A percentile compares a stretch with the other conserved stretches of the same genome.
Conservation (phyloP, 2,888 invertebrate genomes). For the Rapana venosa region DNA sequence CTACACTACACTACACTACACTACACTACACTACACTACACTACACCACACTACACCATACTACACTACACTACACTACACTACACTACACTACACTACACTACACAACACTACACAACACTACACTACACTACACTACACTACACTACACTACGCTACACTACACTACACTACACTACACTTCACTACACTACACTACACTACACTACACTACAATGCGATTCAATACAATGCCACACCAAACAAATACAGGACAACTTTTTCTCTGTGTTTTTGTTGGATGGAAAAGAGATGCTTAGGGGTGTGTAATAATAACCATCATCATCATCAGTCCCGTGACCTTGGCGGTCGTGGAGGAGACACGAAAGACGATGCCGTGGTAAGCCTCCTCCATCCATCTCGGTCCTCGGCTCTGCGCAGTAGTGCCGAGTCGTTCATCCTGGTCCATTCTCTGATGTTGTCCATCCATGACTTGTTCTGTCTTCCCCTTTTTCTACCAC, state of each 20-base stretch:
- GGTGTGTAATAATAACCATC: too few species aligned
- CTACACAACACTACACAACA: constrained; percentile 6
- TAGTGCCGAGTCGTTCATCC: too few species aligned
- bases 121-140: constrained; percentile 1
- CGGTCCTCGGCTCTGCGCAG: too few species aligned
- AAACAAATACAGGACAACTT: not conserved
- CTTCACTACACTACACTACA: not conserved
- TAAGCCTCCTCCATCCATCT: too few species aligned
- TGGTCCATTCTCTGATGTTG: too few species aligned
- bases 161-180: not conserved
- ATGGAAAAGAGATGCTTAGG: too few species aligned
- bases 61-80: not conserved
- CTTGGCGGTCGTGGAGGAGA: too few species aligned
- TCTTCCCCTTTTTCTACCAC: too few species aligned
- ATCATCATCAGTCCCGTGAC: too few species aligned
- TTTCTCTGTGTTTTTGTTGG: too few species aligned
- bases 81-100: not conserved
- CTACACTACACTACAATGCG: not conserved
- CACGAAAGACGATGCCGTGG: too few species aligned
- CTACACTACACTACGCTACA: not conserved
- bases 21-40: not conserved
- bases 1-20: not conserved
- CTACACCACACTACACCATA: not conserved
- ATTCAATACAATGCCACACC: not conserved
- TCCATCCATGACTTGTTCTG: too few species aligned